Evolutionary conservation across 2,888 invertebrate genomes (phyloP).

Genomic region (Suillia variegata): DNA sequence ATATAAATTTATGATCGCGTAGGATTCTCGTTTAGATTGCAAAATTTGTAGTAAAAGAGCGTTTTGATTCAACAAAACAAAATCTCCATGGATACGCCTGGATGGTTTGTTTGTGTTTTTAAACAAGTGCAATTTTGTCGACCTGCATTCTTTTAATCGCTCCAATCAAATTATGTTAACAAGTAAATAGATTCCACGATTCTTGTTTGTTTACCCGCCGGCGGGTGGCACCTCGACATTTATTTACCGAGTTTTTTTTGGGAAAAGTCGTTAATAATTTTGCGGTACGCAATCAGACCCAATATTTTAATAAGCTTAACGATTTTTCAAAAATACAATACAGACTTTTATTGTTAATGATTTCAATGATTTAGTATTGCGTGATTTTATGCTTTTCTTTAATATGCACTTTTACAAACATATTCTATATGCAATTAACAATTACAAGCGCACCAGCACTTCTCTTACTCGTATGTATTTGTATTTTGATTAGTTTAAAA

Average conservation of each 20-base stretch:
- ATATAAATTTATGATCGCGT: too few relatives aligned
- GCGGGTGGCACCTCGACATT: constrained; percentile 32
- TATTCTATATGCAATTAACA: constrained; percentile 1
- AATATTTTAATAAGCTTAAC: too few relatives aligned
- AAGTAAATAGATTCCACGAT: too few relatives aligned
- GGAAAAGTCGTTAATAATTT: background rate
- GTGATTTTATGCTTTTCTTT: background rate
- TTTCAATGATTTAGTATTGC: background rate
- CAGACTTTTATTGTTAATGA: background rate
- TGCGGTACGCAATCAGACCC: too few relatives aligned
- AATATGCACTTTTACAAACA: background rate
- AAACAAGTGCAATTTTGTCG: too few relatives aligned
- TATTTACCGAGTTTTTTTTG: background rate
- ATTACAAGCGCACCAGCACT: constrained; percentile 9
- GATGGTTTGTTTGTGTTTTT: too few relatives aligned
- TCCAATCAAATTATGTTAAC: too few relatives aligned
- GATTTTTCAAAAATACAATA: constrained; percentile 13
- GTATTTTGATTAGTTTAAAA: background rate
- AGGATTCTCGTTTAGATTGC: too few relatives aligned
- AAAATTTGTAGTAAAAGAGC: too few relatives aligned
- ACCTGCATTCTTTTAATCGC: too few relatives aligned
- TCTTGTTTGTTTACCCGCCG: constrained; percentile 49
- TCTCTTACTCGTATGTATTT: background rate
- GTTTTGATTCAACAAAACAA: too few relatives aligned
- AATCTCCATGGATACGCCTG: too few relatives aligned